phyloP scores from a whole-genome alignment of 2,888 invertebrate species.

The Caenorhabditis wallacei region DNA sequence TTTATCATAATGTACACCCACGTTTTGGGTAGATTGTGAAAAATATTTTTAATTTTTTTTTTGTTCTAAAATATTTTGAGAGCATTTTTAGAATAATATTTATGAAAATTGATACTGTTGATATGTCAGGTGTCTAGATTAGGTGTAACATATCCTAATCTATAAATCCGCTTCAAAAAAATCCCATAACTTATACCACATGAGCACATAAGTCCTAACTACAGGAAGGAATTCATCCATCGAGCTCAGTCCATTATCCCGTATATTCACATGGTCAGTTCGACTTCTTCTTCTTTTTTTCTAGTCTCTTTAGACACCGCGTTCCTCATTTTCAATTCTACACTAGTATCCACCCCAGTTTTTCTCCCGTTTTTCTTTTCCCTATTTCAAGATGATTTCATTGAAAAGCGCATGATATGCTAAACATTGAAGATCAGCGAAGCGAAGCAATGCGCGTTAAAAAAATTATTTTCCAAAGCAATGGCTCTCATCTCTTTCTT shows the following conservation, averaged over 20 bases:
- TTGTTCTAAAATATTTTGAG: too few relatives aligned
- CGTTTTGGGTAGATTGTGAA: too few relatives aligned
- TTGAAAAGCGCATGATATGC: slow-evolving; percentile 44
- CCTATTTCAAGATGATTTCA: slow-evolving; percentile 8
- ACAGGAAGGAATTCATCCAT: slow-evolving; percentile 17
- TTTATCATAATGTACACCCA: too few relatives aligned
- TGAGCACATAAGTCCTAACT: slow-evolving; percentile 1
- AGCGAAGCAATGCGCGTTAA: slow-evolving; percentile 23
- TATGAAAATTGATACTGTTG: too few relatives aligned
- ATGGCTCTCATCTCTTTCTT: slow-evolving; percentile 5
- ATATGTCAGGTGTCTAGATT: too few relatives aligned
- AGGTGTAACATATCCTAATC: too few relatives aligned
- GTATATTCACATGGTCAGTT: slow-evolving; percentile 15
- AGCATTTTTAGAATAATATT: too few relatives aligned
- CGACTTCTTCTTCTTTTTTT: slow-evolving; percentile 1
- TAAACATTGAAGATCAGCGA: slow-evolving; percentile 44
- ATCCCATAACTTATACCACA: not conserved
- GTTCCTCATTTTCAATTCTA: slow-evolving; percentile 40
- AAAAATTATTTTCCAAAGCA: slow-evolving; percentile 25
- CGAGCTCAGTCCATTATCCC: slow-evolving; percentile 10
- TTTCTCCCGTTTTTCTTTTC: slow-evolving; percentile 1
- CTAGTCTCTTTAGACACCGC: slow-evolving; percentile 22
- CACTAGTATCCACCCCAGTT: slow-evolving; percentile 28
- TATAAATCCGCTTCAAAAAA: not conserved
- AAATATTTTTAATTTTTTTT: too few relatives aligned